These are phyloP conservation scores for Agonopterix arenella DNA, from an alignment of 2,888 invertebrate genomes.

Conservation along the genomic window DNA sequence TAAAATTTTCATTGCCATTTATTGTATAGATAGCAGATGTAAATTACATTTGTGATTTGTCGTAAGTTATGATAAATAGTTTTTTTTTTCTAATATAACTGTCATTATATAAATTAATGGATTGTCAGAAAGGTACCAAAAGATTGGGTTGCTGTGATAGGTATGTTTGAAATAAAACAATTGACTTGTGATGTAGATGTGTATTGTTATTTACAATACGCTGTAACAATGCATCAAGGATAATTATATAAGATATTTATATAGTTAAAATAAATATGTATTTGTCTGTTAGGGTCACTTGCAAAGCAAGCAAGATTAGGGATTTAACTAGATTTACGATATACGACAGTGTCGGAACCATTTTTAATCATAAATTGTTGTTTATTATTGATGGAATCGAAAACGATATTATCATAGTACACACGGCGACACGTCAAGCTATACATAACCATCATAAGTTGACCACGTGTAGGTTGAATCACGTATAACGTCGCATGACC, in stretches of 20 bases:
- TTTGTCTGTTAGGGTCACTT: not conserved
- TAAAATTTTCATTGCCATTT: not conserved
- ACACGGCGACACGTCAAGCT: too few relatives aligned
- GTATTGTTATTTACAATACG: conserved; percentile 7
- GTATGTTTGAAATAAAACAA: conserved; percentile 33
- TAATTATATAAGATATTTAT: not conserved
- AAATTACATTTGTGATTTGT: not conserved
- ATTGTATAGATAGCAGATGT: not conserved
- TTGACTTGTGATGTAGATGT: conserved; percentile 22
- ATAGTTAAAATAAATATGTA: not conserved
- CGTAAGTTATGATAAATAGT: not conserved
- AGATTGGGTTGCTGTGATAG: conserved; percentile 39
- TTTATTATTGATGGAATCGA: too few relatives aligned
- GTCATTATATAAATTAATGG: not conserved
- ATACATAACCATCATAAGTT: too few relatives aligned
- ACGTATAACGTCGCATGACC: too few relatives aligned
- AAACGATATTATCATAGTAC: too few relatives aligned
- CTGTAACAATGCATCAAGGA: conserved; percentile 1
- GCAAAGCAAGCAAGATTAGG: not conserved
- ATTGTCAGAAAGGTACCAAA: conserved; percentile 8
- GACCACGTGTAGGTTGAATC: too few relatives aligned
- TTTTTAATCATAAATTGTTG: too few relatives aligned
- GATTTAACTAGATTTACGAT: too few relatives aligned
- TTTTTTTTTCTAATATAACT: not conserved
- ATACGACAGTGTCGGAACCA: too few relatives aligned